Percentiles rank a stretch among this genome's conserved stretches.
phyloP scores from a whole-genome alignment of 1,140 invertebrate species.

The Diorhabda carinulata region DNA sequence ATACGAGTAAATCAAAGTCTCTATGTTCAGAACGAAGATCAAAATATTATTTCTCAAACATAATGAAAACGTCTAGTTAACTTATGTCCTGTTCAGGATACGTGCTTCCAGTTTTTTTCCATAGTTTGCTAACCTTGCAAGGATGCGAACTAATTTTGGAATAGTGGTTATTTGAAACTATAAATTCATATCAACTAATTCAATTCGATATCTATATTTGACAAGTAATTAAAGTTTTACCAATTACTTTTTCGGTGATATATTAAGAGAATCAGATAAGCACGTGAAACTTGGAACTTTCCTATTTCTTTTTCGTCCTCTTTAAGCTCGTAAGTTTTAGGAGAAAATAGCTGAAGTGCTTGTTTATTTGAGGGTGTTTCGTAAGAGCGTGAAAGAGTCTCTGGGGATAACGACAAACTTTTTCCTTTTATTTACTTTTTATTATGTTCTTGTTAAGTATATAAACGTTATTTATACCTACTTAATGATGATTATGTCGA shows the following conservation, averaged over 20 bases:
- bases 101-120: too few relatives aligned
- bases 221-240: background rate
- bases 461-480: background rate
- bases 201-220: background rate
- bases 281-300: background rate
- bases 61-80: too few relatives aligned
- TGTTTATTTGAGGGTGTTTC: slow-evolving; percentile 1
- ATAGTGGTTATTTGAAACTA: too few relatives aligned
- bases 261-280: slow-evolving; percentile 1
- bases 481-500: too few relatives aligned
- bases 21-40: too few relatives aligned
- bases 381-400: background rate
- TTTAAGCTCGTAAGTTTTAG: background rate
- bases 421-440: background rate
- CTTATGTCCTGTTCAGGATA: too few relatives aligned
- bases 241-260: slow-evolving; percentile 1
- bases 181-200: background rate
- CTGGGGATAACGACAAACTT: background rate
- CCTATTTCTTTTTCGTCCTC: slow-evolving; percentile 2
- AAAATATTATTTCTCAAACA: too few relatives aligned
- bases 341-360: background rate
- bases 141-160: too few relatives aligned
- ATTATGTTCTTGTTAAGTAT: background rate
- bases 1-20: too few relatives aligned
- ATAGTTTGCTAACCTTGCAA: too few relatives aligned